Conservation (phyloP, 23 tunicate species). For the Styela clava region DNA sequence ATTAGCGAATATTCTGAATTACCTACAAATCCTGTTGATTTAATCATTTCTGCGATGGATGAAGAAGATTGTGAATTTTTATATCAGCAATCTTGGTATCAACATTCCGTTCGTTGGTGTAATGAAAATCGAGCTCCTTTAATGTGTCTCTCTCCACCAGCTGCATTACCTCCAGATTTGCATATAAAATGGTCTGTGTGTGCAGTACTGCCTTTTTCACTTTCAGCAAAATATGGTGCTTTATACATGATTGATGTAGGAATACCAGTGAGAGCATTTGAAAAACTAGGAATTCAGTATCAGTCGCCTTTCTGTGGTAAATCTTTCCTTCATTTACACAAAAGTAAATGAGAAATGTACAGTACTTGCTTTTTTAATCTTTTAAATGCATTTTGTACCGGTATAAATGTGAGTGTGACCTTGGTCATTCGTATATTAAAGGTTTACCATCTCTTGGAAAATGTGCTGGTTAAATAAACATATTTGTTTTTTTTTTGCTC, state of each 20-base stretch:
- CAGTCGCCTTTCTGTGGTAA: conserved; percentile 82
- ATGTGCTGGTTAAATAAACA: no score
- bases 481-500: no score
- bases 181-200: conserved; percentile 74
- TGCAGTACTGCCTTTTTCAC: conserved; percentile 54
- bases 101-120: conserved; percentile 56
- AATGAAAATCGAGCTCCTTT: conserved; percentile 57
- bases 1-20: conserved; percentile 49
- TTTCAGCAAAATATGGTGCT: conserved; percentile 62
- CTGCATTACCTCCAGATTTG: conserved; percentile 16
- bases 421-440: no score
- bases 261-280: conserved; percentile 51
- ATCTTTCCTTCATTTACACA: conserved; percentile 56
- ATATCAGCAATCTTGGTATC: conserved; percentile 60
- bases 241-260: conserved; percentile 64
- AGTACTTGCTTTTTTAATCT: no score
- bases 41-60: conserved; percentile 63
- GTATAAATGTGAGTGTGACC: no score
- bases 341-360: conserved; percentile 3
- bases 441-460: no score
- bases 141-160: conserved; percentile 67
- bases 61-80: conserved; percentile 42
- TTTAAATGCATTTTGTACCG: no score
- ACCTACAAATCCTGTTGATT: conserved; percentile 59
- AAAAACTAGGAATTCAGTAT: conserved; percentile 55